Evolutionary conservation across 2,797 vertebrate species (phyloP), one percentile per base, ranked within the genome.

Genomic region (Gallinago nigripennis): DNA sequence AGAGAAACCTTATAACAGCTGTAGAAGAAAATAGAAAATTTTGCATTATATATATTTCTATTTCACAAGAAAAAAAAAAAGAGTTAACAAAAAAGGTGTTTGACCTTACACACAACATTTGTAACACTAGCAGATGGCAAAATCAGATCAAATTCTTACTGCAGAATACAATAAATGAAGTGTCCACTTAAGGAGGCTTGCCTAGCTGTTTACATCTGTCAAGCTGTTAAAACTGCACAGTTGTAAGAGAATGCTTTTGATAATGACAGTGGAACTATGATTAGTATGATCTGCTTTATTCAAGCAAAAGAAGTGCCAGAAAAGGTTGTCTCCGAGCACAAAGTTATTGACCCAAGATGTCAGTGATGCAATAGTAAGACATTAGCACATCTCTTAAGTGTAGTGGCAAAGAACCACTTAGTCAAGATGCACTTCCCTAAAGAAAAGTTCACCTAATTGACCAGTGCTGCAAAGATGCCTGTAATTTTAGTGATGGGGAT

Each of bases 381-480:
- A 79, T 53, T 41, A 89, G 58, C 71, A 81, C 70, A 61, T 70
- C 89, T 72, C 91, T 93, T 27, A 82, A 90, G 79, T 39, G 18
- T 25, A 25, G 33, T 61, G 64, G 72, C 76, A 73, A 71, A 75
- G 73, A 80, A 83, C 61, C 81, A 75, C 81, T 95, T 78, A 86
- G 70, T 17, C 86, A 58, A 86, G 66, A 66, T 8, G 31, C 30
- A 48, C 54, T 82, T 75, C 72, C 53, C 51, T 41, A 77, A 80
- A 58, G 41, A 88, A 88, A 92, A 91, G 87, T 83, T 92, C 46
- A 5, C 54, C 50, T 71, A 88, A 92, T 82, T 93, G 88, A 71
- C 33, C 72, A 24, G 48, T 4, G 57, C 82, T 50, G 35, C 53
- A 70, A 39, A 85, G 84, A 95, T 88, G 88, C 45, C 92, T 87